Percentiles rank a stretch among this genome's conserved stretches.
phyloP scores from a whole-genome alignment of 2,888 invertebrate genomes.

The Elgonia sp. region DNA sequence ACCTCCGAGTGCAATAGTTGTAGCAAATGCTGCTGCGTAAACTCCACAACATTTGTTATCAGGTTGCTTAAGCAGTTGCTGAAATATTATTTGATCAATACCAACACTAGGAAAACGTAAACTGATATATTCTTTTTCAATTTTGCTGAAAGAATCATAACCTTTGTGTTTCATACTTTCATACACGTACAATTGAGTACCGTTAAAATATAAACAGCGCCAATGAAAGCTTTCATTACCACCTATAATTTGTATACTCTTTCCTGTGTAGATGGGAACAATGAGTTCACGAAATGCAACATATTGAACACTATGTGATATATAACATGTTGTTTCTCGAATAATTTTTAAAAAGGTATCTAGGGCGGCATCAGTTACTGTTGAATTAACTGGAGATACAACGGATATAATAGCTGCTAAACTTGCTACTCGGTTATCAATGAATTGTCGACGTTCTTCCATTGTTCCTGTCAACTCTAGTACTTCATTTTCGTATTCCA shows the following conservation, averaged over 20 bases:
- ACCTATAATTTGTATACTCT: slow-evolving; percentile 2
- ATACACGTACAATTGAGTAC: neutral
- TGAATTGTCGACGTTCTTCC: neutral
- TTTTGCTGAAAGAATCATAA: neutral
- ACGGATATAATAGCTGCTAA: neutral
- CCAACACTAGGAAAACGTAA: neutral
- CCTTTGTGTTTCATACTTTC: neutral
- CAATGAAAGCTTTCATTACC: neutral
- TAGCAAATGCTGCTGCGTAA: slow-evolving; percentile 9
- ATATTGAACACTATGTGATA: neutral
- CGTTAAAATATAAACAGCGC: neutral
- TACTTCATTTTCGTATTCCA: neutral
- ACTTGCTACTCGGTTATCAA: too few relatives aligned
- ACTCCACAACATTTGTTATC: slow-evolving; percentile 67
- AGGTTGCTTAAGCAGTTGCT: slow-evolving; percentile 43
- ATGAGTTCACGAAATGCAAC: neutral
- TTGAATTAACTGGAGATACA: neutral
- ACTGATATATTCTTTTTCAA: slow-evolving; percentile 3
- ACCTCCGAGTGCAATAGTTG: neutral
- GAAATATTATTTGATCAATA: neutral
- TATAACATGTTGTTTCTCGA: neutral
- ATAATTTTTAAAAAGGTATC: slow-evolving; percentile 16
- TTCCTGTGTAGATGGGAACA: neutral
- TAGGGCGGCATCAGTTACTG: neutral
- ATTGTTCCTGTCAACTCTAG: neutral